These are phyloP conservation scores for Latrodectus geometricus DNA, from an alignment of 1,140 invertebrate genomes.

Conservation along the genomic window DNA sequence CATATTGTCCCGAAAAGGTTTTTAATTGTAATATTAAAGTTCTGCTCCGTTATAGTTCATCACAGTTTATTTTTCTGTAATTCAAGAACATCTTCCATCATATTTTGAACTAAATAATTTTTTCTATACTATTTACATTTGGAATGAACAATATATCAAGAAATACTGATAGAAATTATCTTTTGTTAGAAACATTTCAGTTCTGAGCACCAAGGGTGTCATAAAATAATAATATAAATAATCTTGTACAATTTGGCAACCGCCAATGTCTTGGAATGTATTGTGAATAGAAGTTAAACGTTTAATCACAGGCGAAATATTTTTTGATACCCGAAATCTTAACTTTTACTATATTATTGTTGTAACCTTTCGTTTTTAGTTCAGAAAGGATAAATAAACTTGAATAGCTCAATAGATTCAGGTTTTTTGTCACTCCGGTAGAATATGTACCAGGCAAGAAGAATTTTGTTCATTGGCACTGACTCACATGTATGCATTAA, in stretches of 20 bases:
- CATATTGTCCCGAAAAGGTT: not conserved
- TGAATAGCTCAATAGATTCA: no score
- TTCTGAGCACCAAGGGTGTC: not conserved
- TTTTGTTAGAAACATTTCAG: not conserved
- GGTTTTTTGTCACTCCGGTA: no score
- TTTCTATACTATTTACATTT: not conserved
- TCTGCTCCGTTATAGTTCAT: not conserved
- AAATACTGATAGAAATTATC: not conserved
- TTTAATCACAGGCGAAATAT: constrained; percentile 45
- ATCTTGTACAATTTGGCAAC: no score
- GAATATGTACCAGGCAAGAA: no score
- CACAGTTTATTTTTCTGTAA: not conserved
- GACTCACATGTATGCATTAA: constrained; percentile 2
- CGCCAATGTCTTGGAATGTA: constrained; percentile 13
- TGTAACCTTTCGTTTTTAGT: no score
- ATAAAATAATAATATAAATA: not conserved
- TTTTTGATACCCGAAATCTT: constrained; percentile 23
- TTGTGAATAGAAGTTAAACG: constrained; percentile 8
- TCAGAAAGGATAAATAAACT: no score
- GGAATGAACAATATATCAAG: not conserved
- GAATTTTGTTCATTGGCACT: not conserved
- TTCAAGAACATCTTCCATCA: not conserved
- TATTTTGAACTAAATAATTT: not conserved
- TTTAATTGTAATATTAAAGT: not conserved
- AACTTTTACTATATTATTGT: no score